Conservation (phyloP, 2,113 vertebrate genomes). For the Calyptommatus sinebrachiatus region DNA sequence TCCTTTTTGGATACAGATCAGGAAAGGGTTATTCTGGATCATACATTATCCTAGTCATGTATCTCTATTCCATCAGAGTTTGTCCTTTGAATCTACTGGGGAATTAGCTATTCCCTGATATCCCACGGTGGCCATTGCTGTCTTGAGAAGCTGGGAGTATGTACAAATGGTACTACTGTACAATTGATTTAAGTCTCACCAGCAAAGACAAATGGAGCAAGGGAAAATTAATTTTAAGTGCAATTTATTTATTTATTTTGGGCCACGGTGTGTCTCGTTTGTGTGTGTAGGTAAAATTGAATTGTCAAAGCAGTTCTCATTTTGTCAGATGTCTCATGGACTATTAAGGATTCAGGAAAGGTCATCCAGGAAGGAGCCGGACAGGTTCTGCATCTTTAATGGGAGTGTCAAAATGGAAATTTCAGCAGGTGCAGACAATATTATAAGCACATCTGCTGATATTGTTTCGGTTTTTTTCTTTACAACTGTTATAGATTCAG, state of each 20-base stretch:
- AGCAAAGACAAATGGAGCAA: constrained; percentile 1
- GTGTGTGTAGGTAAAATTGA: background rate
- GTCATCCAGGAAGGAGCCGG: too few species aligned
- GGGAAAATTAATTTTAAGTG: constrained; percentile 22
- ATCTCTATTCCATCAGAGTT: background rate
- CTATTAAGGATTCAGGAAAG: background rate
- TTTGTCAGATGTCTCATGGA: background rate
- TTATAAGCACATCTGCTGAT: too few species aligned
- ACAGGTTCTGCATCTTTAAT: too few species aligned
- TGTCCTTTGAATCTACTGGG: background rate
- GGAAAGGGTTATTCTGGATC: background rate
- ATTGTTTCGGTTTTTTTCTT: too few species aligned
- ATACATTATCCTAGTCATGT: background rate
- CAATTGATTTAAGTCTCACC: constrained; percentile 25
- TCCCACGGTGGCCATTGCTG: background rate
- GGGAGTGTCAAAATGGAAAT: too few species aligned
- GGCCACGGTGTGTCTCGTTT: too few species aligned
- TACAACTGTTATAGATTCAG: too few species aligned
- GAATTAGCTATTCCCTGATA: background rate
- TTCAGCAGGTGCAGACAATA: too few species aligned
- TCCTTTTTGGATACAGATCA: background rate
- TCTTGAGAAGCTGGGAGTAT: background rate
- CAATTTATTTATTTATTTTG: background rate
- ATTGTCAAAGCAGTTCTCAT: background rate
- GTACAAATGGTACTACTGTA: constrained; percentile 11